Conservation (phyloP, 2,113 vertebrate genomes). For the Galemys pyrenaicus region DNA sequence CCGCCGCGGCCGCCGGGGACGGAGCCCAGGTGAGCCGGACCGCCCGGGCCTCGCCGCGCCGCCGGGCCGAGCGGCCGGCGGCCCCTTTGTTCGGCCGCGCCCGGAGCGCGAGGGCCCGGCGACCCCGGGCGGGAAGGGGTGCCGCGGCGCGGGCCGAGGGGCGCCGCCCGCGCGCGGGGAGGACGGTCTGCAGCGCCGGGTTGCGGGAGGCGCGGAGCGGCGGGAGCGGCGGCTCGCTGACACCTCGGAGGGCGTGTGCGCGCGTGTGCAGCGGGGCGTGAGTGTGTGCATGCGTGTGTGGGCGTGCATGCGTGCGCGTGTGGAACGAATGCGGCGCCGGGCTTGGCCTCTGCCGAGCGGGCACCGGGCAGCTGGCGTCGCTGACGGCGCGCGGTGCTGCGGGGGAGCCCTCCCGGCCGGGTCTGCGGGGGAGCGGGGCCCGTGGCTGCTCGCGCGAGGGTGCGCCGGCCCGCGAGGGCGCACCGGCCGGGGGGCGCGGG, state of each 20-base stretch:
- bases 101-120: conserved; percentile 41
- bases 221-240: too few species aligned
- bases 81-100: conserved; percentile 75
- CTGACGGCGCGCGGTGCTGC: background rate
- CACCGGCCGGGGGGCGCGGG: background rate
- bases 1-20: conserved; percentile 62
- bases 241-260: background rate
- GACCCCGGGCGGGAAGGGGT: conserved; percentile 41
- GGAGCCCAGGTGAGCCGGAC: conserved; percentile 75
- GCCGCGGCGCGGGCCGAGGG: background rate
- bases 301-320: too few species aligned
- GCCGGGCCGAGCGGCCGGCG: background rate
- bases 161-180: too few species aligned
- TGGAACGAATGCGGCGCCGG: conserved; percentile 24
- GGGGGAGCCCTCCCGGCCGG: background rate
- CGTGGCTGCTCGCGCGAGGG: background rate
- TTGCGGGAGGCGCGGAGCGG: too few species aligned
- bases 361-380: background rate
- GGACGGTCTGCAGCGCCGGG: background rate
- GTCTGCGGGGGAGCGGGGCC: background rate
- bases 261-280: background rate
- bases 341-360: conserved; percentile 35
- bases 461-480: background rate
- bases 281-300: background rate
- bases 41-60: conserved; percentile 1